Evolutionary conservation across 2,888 invertebrate genomes (phyloP).

Genomic region (Gandaritis pyraliata): DNA sequence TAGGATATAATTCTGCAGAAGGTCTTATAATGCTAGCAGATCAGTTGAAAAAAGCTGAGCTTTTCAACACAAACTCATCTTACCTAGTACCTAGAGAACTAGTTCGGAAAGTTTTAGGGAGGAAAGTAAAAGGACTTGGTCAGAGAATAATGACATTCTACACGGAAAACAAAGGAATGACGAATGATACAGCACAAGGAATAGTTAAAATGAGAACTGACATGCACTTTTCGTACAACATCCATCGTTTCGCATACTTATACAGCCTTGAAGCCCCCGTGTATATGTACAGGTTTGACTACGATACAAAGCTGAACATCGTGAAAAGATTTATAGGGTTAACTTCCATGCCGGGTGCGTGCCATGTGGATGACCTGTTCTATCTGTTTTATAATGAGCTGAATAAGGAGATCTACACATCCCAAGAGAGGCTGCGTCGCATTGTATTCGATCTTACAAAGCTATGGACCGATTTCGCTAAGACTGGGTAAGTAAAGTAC

Average conservation of each 20-base stretch:
- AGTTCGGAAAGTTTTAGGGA: conserved; percentile 45
- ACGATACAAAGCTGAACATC: conserved; percentile 62
- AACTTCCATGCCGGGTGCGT: conserved; percentile 60
- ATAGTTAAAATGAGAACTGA: conserved; percentile 57
- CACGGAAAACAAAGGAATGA: conserved; percentile 50
- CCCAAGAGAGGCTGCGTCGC: conserved; percentile 53
- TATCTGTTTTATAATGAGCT: conserved; percentile 70
- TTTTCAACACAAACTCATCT: conserved; percentile 53
- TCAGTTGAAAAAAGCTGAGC: conserved; percentile 48
- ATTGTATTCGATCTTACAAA: conserved; percentile 67
- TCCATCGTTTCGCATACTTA: conserved; percentile 57
- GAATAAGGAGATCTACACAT: conserved; percentile 54
- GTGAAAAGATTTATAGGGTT: conserved; percentile 52
- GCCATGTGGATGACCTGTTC: conserved; percentile 77
- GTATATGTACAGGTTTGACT: conserved; percentile 64
- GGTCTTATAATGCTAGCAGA: conserved; percentile 54
- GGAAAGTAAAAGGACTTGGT: conserved; percentile 54
- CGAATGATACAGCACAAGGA: conserved; percentile 44
- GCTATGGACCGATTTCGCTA: conserved; percentile 75
- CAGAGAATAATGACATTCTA: conserved; percentile 58
- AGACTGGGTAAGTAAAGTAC: conserved; percentile 61
- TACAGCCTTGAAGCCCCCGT: conserved; percentile 48
- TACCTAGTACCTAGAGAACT: conserved; percentile 60
- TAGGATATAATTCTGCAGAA: conserved; percentile 65
- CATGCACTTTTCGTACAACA: conserved; percentile 56